Evolutionary conservation across 2,113 vertebrate genomes (phyloP).

Genomic region (Seriola aureovittata): DNA sequence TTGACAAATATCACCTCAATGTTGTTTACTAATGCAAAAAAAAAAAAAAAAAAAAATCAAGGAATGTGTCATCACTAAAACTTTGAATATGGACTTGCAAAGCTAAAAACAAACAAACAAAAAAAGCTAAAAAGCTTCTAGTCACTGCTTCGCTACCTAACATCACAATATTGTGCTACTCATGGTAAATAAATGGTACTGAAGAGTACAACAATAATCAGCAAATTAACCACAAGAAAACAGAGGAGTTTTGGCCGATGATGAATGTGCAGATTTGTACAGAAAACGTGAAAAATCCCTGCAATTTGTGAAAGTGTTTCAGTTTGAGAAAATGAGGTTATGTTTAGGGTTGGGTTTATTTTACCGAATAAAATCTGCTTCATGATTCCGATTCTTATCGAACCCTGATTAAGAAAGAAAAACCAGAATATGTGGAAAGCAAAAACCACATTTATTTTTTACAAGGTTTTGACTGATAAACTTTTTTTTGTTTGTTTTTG

Average conservation of each 20-base stretch:
- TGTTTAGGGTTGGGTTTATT: conserved; percentile 52
- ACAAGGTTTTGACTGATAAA: conserved; percentile 5
- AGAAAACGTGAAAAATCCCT: conserved; percentile 72
- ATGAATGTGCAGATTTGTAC: conserved; percentile 44
- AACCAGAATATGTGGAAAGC: conserved; percentile 14
- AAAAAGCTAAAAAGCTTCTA: conserved; percentile 54
- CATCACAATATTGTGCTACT: conserved; percentile 68
- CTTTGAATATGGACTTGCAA: conserved; percentile 61
- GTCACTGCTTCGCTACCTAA: conserved; percentile 62
- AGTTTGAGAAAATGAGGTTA: conserved; percentile 49
- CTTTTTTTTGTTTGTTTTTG: conserved; percentile 11
- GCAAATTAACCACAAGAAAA: conserved; percentile 65
- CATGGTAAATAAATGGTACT: conserved; percentile 52
- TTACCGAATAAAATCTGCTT: conserved; percentile 39
- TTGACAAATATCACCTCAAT: conserved; percentile 34
- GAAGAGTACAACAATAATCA: conserved; percentile 45
- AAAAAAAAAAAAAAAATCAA: conserved; percentile 28
- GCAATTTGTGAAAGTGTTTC: conserved; percentile 61
- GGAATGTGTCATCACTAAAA: conserved; percentile 77
- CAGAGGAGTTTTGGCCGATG: conserved; percentile 65
- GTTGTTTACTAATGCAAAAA: conserved; percentile 47
- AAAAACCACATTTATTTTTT: conserved; percentile 25
- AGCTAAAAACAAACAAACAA: conserved; percentile 43
- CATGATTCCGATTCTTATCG: conserved; percentile 49
- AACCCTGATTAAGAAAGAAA: conserved; percentile 38